phyloP scores from a whole-genome alignment of 2,888 invertebrate genomes.

The Nipponacmea schrenckii region DNA sequence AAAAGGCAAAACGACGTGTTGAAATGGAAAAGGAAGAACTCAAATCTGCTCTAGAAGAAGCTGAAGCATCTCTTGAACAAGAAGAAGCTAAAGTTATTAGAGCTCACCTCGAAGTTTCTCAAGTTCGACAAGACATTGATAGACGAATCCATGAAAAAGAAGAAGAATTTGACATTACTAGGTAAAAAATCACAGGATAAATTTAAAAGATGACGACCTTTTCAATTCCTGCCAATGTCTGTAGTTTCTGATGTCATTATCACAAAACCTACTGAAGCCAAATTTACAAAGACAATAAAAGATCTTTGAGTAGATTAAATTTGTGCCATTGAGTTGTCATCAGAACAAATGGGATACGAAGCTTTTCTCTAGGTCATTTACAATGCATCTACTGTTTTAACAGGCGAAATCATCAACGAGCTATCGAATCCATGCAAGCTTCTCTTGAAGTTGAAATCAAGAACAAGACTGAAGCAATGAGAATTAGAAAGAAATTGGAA shows the following conservation, averaged over 20 bases:
- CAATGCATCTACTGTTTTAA: slow-evolving; percentile 8
- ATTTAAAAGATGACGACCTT: too few relatives aligned
- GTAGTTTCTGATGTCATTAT: too few relatives aligned
- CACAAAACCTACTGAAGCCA: too few relatives aligned
- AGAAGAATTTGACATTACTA: slow-evolving; percentile 98
- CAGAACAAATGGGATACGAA: too few relatives aligned
- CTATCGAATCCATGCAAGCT: slow-evolving; percentile 99
- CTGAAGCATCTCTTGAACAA: slow-evolving; percentile 97
- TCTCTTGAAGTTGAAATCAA: slow-evolving; percentile 98
- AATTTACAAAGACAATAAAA: too few relatives aligned
- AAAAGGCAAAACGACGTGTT: slow-evolving; percentile 91
- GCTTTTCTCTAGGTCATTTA: too few relatives aligned
- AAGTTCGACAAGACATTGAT: slow-evolving; percentile 99
- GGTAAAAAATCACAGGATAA: too few relatives aligned
- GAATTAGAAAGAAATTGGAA: neutral
- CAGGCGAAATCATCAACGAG: slow-evolving; percentile 98
- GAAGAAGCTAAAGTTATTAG: slow-evolving; percentile 74
- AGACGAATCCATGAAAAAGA: slow-evolving; percentile 99
- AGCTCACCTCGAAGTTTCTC: slow-evolving; percentile 94
- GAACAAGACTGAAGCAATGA: slow-evolving; percentile 61
- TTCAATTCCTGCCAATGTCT: too few relatives aligned
- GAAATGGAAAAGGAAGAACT: slow-evolving; percentile 99
- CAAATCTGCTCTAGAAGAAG: slow-evolving; percentile 97
- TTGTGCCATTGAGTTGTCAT: too few relatives aligned
- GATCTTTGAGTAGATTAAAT: too few relatives aligned